Percentiles rank a stretch among this genome's conserved stretches.
Conservation (phyloP, 2,113 vertebrate genomes). For the Apus apus region DNA sequence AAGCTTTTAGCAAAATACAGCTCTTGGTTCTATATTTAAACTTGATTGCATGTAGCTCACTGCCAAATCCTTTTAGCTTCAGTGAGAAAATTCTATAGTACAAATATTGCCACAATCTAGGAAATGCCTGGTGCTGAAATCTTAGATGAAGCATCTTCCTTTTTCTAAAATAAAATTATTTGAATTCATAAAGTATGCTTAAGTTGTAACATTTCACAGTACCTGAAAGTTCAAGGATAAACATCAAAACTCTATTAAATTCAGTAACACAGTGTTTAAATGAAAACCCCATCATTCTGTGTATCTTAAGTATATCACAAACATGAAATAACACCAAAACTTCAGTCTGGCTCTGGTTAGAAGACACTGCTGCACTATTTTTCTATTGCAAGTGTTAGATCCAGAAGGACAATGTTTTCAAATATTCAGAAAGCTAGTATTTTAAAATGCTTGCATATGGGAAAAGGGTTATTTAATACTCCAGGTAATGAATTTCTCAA, state of each 20-base stretch:
- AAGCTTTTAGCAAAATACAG: background rate
- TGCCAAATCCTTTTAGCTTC: background rate
- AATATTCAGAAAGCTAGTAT: slow-evolving; percentile 25
- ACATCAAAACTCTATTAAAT: background rate
- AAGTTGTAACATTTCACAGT: background rate
- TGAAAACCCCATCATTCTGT: background rate
- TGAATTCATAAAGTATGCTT: background rate
- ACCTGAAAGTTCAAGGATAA: background rate
- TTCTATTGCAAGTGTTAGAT: background rate
- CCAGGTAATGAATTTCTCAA: background rate
- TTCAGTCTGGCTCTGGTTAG: background rate
- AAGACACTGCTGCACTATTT: background rate
- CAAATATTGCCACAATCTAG: background rate
- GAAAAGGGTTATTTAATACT: slow-evolving; percentile 5
- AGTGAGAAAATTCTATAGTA: background rate
- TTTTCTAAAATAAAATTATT: background rate
- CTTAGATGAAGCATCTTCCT: background rate
- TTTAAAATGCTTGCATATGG: background rate
- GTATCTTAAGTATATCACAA: background rate
- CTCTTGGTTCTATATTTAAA: slow-evolving; percentile 2
- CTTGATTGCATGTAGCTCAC: background rate
- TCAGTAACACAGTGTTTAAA: background rate
- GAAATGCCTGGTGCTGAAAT: background rate
- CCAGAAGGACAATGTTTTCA: background rate
- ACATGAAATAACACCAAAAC: background rate